Base-by-base conservation (phyloP, 2,888 invertebrate genomes). In the Chrysodeixis includens region DNA sequence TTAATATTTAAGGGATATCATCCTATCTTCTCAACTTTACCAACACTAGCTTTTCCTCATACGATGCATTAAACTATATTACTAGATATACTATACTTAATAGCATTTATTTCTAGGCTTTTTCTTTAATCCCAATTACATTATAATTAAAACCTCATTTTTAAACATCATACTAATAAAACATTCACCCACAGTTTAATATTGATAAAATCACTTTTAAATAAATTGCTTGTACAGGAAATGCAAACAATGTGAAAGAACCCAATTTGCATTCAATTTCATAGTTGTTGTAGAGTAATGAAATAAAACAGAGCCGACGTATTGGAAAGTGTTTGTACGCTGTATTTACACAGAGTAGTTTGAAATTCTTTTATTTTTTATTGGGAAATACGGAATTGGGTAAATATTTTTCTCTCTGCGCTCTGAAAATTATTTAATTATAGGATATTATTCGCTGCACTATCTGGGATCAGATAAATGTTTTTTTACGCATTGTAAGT, bases 121-220 rank as follows among this genome's bases (percentile, higher is more conserved):
- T 14, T 14, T 35, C 2, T 35, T 35, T 35, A 14, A 35, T 35
- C 35, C 12, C 35, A 35, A 0, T 35, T 8, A 30, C 30, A 30
- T 35, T 35, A 9, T 14, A 35, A 35, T 35, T 35, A 35, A 35
- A 35, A 35, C 12, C n/a, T n/a, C n/a, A n/a, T n/a, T n/a, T n/a
- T n/a, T n/a, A n/a, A n/a, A n/a, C n/a, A n/a, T n/a, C n/a, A n/a
- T n/a, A 40, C 40, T 7, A 7, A 40, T 40, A 40, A n/a, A n/a
- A 40, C 40, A n/a, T 40, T 40, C 7, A 49, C 18, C 20, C 9
- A 12, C 4, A 9, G 46, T 18, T 20, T 20, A 46, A 18, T 49
- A 49, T 49, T 49, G 46, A 20, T 49, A 49, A 49, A 49, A 49
- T 18, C 46, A 10, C 46, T 49, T 49, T 49, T 20, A 49, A 46